phyloP scores from a whole-genome alignment of 2,113 vertebrate species.

The Puntigrus tetrazona region DNA sequence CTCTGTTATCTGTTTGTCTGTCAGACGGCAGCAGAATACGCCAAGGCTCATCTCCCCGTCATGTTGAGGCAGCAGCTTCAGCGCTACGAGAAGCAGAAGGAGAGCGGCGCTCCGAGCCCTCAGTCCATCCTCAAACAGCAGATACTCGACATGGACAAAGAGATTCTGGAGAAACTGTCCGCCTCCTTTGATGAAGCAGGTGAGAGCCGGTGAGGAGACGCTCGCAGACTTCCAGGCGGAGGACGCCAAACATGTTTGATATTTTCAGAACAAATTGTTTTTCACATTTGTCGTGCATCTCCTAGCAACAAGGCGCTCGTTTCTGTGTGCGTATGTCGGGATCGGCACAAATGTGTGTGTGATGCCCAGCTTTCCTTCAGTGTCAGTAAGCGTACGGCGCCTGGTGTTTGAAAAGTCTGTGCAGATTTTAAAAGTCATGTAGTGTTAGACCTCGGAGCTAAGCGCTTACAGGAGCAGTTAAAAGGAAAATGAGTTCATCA shows the following conservation, averaged over 20 bases:
- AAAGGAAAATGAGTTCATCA: not conserved
- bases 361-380: too few relatives aligned
- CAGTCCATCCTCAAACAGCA: slow-evolving; percentile 93
- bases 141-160: slow-evolving; percentile 88
- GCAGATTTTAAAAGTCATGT: too few relatives aligned
- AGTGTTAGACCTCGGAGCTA: not conserved
- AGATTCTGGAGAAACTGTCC: slow-evolving; percentile 91
- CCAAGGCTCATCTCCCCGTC: slow-evolving; percentile 88
- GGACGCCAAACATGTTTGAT: too few relatives aligned
- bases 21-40: slow-evolving; percentile 94
- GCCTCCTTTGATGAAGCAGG: slow-evolving; percentile 95
- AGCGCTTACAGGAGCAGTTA: not conserved
- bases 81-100: slow-evolving; percentile 90
- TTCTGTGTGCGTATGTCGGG: too few relatives aligned
- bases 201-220: too few relatives aligned
- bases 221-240: too few relatives aligned
- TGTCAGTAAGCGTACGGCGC: too few relatives aligned
- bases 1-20: slow-evolving; percentile 31
- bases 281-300: too few relatives aligned
- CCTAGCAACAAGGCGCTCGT: too few relatives aligned
- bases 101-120: slow-evolving; percentile 85
- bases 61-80: slow-evolving; percentile 91
- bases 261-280: too few relatives aligned
- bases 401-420: too few relatives aligned
- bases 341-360: too few relatives aligned